Conservation (phyloP, 2,797 vertebrate species). For the Heliangelus exortis region DNA sequence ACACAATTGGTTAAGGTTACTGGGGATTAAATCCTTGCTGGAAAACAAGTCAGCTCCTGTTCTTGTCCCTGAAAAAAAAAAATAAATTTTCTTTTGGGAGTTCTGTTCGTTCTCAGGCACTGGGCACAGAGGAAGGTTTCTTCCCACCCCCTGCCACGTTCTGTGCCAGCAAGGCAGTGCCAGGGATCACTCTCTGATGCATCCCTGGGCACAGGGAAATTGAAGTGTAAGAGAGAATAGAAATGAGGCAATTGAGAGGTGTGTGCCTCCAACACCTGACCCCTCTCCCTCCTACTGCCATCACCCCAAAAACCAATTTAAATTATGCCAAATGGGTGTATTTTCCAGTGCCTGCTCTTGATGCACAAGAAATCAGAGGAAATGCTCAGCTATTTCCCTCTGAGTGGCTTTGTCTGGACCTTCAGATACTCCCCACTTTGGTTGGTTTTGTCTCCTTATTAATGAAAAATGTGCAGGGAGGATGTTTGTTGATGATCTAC, state of each 20-base stretch:
- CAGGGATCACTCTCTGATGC: neutral
- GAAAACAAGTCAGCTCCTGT: neutral
- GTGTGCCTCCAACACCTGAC: rapidly evolving
- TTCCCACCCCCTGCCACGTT: neutral
- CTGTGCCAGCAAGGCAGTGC: neutral
- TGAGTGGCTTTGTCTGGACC: neutral
- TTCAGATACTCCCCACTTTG: neutral
- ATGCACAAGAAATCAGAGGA: neutral
- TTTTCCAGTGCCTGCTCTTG: neutral
- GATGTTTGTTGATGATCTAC: neutral
- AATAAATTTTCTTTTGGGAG: neutral
- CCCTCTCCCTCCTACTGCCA: neutral
- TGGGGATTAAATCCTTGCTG: neutral
- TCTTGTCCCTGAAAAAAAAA: neutral
- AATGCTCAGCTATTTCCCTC: neutral
- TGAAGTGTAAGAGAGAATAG: slow-evolving; percentile 18
- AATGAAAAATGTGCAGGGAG: neutral
- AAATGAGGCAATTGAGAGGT: slow-evolving; percentile 5
- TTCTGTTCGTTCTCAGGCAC: neutral
- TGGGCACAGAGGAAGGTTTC: neutral
- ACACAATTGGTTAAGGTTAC: neutral
- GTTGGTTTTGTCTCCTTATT: slow-evolving; percentile 16
- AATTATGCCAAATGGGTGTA: neutral
- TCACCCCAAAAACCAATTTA: neutral
- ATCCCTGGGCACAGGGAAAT: neutral